phyloP scores from a whole-genome alignment of 1,140 invertebrate species.

The Apis cerana region DNA sequence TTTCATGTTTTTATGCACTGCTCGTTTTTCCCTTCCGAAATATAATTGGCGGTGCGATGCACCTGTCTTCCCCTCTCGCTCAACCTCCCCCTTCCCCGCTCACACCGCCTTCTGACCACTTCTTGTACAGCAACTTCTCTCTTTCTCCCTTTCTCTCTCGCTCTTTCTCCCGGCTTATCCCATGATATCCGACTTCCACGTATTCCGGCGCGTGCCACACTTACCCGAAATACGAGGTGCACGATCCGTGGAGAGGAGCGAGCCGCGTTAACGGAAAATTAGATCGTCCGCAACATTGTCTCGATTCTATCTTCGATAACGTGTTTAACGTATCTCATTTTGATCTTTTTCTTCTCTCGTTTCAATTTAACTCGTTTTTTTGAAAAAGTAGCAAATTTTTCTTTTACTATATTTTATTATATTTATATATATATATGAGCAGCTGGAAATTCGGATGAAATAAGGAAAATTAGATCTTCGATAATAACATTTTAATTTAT shows the following conservation, averaged over 20 bases:
- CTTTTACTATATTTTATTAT: background rate
- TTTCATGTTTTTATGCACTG: constrained; percentile 73
- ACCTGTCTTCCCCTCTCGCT: constrained; percentile 76
- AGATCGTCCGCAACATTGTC: background rate
- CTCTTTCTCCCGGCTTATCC: constrained; percentile 33
- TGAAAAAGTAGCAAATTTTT: background rate
- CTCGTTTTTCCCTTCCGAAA: constrained; percentile 79
- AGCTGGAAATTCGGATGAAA: no score
- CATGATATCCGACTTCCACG: constrained; percentile 66
- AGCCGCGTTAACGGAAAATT: constrained; percentile 13
- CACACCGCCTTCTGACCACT: constrained; percentile 39
- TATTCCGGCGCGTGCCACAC: constrained; percentile 71
- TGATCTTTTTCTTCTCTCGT: no score
- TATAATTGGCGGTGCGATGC: constrained; percentile 82
- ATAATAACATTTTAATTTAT: no score
- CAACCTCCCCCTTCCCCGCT: constrained; percentile 25
- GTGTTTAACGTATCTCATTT: no score
- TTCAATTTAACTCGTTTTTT: no score
- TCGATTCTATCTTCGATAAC: no score
- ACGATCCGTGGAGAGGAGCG: background rate
- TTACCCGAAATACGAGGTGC: constrained; percentile 25
- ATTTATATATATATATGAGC: no score
- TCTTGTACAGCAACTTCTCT: constrained; percentile 58
- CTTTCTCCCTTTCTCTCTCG: no score
- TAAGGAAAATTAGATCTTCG: no score